Percentiles rank a stretch among this genome's conserved stretches.
Evolutionary conservation across 2,888 invertebrate species (phyloP).

Genomic region (Galerucella calmariensis): DNA sequence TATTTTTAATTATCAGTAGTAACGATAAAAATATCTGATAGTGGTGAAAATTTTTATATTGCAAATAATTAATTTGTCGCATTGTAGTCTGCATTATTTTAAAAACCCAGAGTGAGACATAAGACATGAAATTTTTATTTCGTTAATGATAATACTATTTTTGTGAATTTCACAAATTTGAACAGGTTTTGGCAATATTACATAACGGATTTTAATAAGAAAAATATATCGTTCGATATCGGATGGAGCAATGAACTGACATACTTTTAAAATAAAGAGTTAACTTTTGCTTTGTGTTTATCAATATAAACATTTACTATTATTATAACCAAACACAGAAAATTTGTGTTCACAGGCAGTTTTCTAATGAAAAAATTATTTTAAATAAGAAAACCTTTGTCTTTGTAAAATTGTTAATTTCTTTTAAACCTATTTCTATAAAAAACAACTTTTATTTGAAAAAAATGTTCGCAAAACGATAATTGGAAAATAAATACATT

Average conservation of each 20-base stretch:
- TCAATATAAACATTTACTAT: neutral
- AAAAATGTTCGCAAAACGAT: neutral
- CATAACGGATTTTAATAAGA: neutral
- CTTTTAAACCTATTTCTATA: neutral
- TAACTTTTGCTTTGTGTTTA: neutral
- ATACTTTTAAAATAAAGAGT: neutral
- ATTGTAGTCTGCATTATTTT: neutral
- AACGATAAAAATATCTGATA: neutral
- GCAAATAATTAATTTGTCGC: neutral
- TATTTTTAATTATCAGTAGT: neutral
- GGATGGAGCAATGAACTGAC: neutral
- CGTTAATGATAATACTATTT: no score
- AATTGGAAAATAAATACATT: neutral
- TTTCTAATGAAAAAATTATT: neutral
- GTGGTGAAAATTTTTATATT: neutral
- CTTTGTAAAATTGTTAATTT: neutral
- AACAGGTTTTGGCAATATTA: neutral
- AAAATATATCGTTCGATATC: neutral
- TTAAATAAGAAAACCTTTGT: neutral
- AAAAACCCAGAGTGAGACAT: neutral
- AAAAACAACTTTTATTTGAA: neutral
- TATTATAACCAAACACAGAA: neutral
- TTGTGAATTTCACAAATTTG: neutral
- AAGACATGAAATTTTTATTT: no score
- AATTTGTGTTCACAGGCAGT: neutral